Evolutionary conservation across 2,797 vertebrate species (phyloP).

Genomic region (Sphenodon punctatus): DNA sequence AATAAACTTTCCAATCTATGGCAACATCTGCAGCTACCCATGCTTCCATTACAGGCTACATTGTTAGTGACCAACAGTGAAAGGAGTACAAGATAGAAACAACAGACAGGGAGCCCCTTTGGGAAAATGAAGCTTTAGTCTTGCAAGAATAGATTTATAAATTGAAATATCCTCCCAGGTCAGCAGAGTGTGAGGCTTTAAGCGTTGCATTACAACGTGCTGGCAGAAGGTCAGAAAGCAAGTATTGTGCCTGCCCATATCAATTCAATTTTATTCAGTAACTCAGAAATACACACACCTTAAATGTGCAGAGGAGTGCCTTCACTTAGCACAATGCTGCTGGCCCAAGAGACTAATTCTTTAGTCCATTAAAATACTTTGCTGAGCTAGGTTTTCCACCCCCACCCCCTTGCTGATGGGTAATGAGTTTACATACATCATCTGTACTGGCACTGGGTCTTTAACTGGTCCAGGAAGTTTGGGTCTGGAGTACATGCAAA

Average conservation of each 20-base stretch:
- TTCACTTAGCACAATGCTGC: neutral
- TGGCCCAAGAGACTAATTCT: conserved; percentile 1
- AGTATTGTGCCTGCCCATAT: neutral
- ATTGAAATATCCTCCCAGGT: conserved; percentile 39
- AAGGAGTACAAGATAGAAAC: conserved; percentile 21
- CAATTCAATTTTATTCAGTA: conserved; percentile 28
- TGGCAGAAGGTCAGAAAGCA: conserved; percentile 49
- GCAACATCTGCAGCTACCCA: conserved; percentile 22
- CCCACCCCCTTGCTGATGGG: neutral
- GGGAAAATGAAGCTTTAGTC: conserved; percentile 43
- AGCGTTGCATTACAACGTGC: conserved; percentile 7
- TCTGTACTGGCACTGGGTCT: neutral
- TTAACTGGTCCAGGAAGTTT: neutral
- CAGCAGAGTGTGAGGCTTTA: neutral
- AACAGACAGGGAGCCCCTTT: conserved; percentile 44
- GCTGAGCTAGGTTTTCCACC: neutral
- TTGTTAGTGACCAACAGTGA: conserved; percentile 32
- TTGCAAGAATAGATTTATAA: conserved; percentile 16
- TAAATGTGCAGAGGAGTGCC: neutral
- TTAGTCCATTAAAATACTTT: neutral
- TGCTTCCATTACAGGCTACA: conserved; percentile 26
- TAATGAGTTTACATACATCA: neutral
- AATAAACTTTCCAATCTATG: conserved; percentile 31
- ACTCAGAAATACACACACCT: neutral
- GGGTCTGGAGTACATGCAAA: neutral